Percentiles rank a stretch among this genome's conserved stretches.
These are phyloP conservation scores for Prosapia bicincta DNA, from an alignment of 2,888 invertebrate species.

Conservation along the genomic window DNA sequence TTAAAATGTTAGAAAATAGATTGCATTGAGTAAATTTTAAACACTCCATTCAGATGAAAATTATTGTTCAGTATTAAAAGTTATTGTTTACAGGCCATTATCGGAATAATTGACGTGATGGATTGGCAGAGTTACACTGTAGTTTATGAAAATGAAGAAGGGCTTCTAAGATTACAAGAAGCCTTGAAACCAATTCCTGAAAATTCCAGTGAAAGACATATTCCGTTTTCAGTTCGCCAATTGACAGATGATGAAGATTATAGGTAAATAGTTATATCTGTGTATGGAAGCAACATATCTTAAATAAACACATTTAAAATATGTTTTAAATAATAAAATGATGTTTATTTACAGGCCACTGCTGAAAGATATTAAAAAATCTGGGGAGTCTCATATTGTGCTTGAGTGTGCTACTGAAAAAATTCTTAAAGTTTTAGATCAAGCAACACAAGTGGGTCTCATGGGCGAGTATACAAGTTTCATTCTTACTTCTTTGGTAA, in stretches of 20 bases:
- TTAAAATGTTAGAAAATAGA: no score
- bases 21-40: no score
- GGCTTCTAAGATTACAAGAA: constrained; percentile 66
- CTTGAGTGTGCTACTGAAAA: constrained; percentile 68
- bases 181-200: constrained; percentile 64
- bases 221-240: constrained; percentile 56
- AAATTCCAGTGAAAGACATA: constrained; percentile 46
- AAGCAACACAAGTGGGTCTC: constrained; percentile 84
- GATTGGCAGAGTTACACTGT: constrained; percentile 86
- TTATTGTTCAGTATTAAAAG: no score
- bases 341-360: constrained; percentile 53
- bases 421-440: constrained; percentile 60
- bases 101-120: constrained; percentile 65
- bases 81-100: constrained; percentile 53
- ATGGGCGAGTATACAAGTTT: constrained; percentile 76
- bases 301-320: no score
- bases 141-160: constrained; percentile 76
- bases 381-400: constrained; percentile 67
- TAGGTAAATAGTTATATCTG: no score
- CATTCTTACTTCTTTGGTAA: constrained; percentile 69
- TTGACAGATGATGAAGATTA: constrained; percentile 65
- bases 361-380: constrained; percentile 66
- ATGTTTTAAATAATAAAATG: no score
- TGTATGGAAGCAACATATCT: no score
- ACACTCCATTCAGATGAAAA: no score